Evolutionary conservation across 2,113 vertebrate genomes (phyloP).

Genomic region (Pseudorasbora parva): DNA sequence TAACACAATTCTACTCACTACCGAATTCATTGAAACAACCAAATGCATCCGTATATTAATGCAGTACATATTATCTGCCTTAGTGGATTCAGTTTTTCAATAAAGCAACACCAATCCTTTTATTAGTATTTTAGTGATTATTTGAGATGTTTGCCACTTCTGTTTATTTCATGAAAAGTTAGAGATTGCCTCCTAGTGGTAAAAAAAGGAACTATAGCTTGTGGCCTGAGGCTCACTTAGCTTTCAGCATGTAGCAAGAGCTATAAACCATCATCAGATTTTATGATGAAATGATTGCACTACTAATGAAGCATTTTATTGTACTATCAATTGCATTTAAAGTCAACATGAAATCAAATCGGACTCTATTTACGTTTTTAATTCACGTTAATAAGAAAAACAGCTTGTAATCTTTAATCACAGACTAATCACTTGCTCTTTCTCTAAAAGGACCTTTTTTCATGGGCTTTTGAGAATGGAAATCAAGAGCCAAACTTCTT

Average conservation of each 20-base stretch:
- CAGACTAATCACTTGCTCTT: neutral
- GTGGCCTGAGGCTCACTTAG: neutral
- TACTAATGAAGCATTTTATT: neutral
- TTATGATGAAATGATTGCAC: neutral
- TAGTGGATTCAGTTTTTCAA: conserved; percentile 11
- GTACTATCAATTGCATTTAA: neutral
- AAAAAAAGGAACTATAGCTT: neutral
- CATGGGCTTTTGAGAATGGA: neutral
- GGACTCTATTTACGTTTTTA: neutral
- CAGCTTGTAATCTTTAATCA: neutral
- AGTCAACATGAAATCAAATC: neutral
- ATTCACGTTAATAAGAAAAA: neutral
- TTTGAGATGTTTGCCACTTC: neutral
- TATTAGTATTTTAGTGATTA: neutral
- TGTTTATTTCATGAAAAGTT: conserved; percentile 27
- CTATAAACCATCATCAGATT: neutral
- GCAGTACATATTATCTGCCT: neutral
- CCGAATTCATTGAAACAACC: neutral
- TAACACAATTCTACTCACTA: neutral
- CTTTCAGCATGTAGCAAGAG: neutral
- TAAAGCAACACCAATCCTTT: conserved; percentile 15
- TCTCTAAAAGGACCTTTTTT: neutral
- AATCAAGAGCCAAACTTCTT: neutral
- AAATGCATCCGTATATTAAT: neutral
- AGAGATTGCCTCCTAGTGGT: conserved; percentile 57